Base-by-base conservation (phyloP, 2,888 invertebrate genomes). In the Diloba caeruleocephala region DNA sequence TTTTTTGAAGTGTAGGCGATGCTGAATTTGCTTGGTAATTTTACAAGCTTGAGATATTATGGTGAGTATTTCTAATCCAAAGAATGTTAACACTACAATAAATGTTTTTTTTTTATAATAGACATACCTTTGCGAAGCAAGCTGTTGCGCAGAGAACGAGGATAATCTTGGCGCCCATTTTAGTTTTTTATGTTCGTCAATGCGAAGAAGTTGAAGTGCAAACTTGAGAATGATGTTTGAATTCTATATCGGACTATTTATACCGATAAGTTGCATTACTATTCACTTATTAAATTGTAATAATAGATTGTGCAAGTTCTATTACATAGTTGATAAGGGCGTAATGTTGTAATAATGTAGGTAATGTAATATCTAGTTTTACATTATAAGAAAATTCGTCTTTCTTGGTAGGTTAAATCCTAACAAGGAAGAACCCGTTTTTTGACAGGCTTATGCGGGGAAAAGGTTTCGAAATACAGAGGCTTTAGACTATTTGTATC, bases 61-160 rank as follows among this genome's bases (percentile, higher is more conserved):
- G n/a, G n/a, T n/a, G n/a, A n/a, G n/a, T n/a, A n/a, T n/a, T n/a
- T n/a, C n/a, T n/a, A n/a, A n/a, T n/a, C n/a, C n/a, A n/a, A n/a
- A n/a, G n/a, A n/a, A n/a, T n/a, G n/a, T n/a, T 23, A 7, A 1
- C 6, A 28, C 10, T 10, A 12, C 2, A 13, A 29, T 6, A 14
- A 25, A 12, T 23, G 1, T 7, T 7, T 21, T 2, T 5, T 21
- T 21, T 3, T 21, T 5, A 7, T 21, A n/a, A n/a, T 14, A 19
- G 12, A 29, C 26, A 70, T 68, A 84, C 84, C 80, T 84, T 78
- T 7, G 79, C 42, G 17, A 84, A 62, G 57, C 79, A 74, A 34
- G 72, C 76, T 36, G 79, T 74, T 43, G 79, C 56, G 62, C 74
- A 79, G 13, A 83, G 31, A 5, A 74, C 42, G 8, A 82, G 17